Conservation (phyloP, 2,113 vertebrate genomes). For the Alosa alosa region DNA sequence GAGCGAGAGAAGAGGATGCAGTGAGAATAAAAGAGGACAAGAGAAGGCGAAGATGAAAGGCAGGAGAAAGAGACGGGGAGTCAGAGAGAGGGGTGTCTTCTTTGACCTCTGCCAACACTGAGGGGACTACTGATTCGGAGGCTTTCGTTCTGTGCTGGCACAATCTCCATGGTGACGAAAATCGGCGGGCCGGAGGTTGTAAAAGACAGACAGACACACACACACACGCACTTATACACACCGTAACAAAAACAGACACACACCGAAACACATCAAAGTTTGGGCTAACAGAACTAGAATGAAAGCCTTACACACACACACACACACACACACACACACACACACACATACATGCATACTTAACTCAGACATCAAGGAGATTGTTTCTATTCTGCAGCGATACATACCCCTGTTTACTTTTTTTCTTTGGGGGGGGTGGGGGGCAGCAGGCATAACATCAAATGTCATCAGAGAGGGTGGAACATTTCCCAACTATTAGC, state of each 20-base stretch:
- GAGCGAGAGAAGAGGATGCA: neutral
- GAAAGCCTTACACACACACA: neutral
- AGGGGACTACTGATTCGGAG: constrained; percentile 12
- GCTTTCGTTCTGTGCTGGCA: constrained; percentile 20
- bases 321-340: neutral
- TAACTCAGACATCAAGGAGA: constrained; percentile 7
- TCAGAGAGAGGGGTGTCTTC: neutral
- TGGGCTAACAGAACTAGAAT: neutral
- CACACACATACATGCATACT: neutral
- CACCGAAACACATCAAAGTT: constrained; percentile 30
- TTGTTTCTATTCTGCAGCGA: constrained; percentile 38
- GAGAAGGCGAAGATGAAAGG: neutral
- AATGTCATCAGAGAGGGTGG: no score
- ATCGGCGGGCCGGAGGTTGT: neutral
- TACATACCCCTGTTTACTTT: neutral
- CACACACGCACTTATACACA: constrained; percentile 18
- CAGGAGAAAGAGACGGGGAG: neutral
- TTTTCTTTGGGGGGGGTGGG: neutral
- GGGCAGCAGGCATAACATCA: neutral
- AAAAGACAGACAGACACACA: constrained; percentile 14
- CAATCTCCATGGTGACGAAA: constrained; percentile 55
- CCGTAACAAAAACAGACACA: neutral
- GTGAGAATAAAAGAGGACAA: neutral
- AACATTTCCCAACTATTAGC: no score
- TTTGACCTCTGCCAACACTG: constrained; percentile 32